A percentile compares a stretch with the other conserved stretches of the same genome.
phyloP scores from a whole-genome alignment of 2,113 vertebrate genomes.

The Peromyscus californicus region DNA sequence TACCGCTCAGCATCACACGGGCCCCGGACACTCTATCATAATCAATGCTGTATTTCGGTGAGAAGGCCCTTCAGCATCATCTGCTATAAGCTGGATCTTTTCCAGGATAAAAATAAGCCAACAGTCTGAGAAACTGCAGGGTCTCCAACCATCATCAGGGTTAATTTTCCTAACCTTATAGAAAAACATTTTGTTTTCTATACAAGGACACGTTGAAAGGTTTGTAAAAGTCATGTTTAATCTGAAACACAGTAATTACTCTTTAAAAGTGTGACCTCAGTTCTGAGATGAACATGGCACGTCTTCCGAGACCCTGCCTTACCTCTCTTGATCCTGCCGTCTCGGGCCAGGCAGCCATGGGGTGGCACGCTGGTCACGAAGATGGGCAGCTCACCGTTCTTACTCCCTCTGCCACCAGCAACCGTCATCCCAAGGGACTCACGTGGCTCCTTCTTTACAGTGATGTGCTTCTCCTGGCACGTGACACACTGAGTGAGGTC shows the following conservation, averaged over 20 bases:
- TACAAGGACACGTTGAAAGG: neutral
- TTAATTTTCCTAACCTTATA: constrained; percentile 34
- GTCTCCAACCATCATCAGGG: neutral
- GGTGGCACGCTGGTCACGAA: constrained; percentile 99
- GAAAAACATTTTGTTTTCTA: neutral
- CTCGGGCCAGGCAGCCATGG: constrained; percentile 96
- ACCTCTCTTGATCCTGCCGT: constrained; percentile 98
- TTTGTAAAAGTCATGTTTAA: neutral
- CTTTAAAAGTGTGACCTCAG: neutral
- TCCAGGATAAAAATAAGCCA: constrained; percentile 52
- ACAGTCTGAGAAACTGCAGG: neutral
- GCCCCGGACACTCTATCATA: neutral
- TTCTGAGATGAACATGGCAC: neutral
- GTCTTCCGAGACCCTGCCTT: constrained; percentile 41
- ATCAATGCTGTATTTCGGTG: neutral
- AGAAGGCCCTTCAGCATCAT: neutral
- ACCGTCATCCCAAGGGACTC: constrained; percentile 99
- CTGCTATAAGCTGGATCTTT: neutral
- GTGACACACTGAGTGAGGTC: constrained; percentile 97
- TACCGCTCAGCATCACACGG: neutral
- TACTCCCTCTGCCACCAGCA: constrained; percentile 97
- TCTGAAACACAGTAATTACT: neutral
- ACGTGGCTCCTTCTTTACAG: constrained; percentile 96
- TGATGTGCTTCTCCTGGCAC: constrained; percentile 98
- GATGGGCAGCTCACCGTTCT: constrained; percentile 98